These are phyloP conservation scores for Amphipyra tragopoginis DNA, from an alignment of 2,888 invertebrate genomes.

Conservation along the genomic window DNA sequence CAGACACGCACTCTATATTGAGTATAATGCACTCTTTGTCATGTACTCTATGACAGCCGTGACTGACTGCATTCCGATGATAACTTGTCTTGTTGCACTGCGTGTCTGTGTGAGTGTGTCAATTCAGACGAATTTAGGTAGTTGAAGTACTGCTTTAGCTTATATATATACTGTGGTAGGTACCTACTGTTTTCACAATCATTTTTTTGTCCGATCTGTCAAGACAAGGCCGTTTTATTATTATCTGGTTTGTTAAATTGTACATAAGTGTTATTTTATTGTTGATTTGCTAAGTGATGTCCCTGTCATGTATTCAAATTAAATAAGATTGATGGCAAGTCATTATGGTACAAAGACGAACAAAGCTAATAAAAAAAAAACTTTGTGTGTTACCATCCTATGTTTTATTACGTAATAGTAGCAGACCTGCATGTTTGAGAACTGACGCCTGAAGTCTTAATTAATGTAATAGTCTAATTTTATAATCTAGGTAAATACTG, in stretches of 20 bases:
- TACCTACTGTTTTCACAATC: slow-evolving; percentile 22
- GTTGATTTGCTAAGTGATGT: slow-evolving; percentile 16
- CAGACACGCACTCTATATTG: too few species aligned
- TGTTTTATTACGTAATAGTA: slow-evolving; percentile 1
- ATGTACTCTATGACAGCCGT: too few species aligned
- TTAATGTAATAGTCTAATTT: slow-evolving; percentile 8
- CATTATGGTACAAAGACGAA: slow-evolving; percentile 15
- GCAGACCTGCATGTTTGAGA: neutral
- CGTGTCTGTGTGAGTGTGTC: too few species aligned
- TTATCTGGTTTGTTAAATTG: neutral
- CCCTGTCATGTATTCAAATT: slow-evolving; percentile 26
- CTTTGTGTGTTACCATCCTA: slow-evolving; percentile 3
- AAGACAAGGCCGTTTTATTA: slow-evolving; percentile 11
- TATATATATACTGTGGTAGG: too few species aligned
- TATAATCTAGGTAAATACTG: neutral
- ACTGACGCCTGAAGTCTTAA: slow-evolving; percentile 11
- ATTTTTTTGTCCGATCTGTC: slow-evolving; percentile 10
- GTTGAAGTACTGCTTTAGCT: too few species aligned
- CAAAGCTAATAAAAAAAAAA: slow-evolving; percentile 7
- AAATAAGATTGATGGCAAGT: slow-evolving; percentile 37
- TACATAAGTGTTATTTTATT: slow-evolving; percentile 2
- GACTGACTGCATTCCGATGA: too few species aligned
- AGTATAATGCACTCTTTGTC: too few species aligned
- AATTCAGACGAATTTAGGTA: too few species aligned
- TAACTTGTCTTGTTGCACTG: too few species aligned